Base-by-base conservation (phyloP, 1,140 invertebrate genomes). In the Bombus affinis region DNA sequence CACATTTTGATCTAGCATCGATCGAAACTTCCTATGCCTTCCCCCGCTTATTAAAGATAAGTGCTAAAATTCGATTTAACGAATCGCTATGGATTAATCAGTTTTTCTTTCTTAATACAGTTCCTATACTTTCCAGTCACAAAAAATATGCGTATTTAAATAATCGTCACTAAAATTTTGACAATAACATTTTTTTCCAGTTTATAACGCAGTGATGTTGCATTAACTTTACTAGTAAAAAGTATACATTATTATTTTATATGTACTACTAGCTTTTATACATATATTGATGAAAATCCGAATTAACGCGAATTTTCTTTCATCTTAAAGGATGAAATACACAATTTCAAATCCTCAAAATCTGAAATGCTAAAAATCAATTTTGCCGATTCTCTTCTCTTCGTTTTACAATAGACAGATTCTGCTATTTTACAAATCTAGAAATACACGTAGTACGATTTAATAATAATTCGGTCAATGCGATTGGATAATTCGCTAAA, bases 381-480 rank as follows among this genome's bases (percentile, higher is more conserved):
- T 37, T 78, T n/a, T 32, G 1, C 18, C 44, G 3, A 47, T 57
- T 57, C 15, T 44, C 6, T 53, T 79, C 39, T 12, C 15, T 42
- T 59, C 72, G 47, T 62, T 12, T 37, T 44, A 62, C 59, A 25
- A 68, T 72, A 47, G 12, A 47, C 76, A 32, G 12, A 35, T 9
- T 42, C 28, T 81, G 65, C 32, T 76, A 42, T 82, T 74, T 76
- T 74, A 57, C 47, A 71, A 44, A 44, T 81, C 79, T 75, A 62
- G 32, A 73, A 39, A 82, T 70, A 80, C 32, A 35, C 18, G 3
- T 57, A 76, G 1, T 57, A 76, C 1, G n/a, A 22, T 59, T 73
- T 35, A 32, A 74, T 79, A 77, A 57, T 78, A 78, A 84, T 71
- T 79, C 74, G 70, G 42, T 65, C 71, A 39, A 73, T 81, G 53